Conservation (phyloP, 2,888 invertebrate species). For the Agrochola litura region DNA sequence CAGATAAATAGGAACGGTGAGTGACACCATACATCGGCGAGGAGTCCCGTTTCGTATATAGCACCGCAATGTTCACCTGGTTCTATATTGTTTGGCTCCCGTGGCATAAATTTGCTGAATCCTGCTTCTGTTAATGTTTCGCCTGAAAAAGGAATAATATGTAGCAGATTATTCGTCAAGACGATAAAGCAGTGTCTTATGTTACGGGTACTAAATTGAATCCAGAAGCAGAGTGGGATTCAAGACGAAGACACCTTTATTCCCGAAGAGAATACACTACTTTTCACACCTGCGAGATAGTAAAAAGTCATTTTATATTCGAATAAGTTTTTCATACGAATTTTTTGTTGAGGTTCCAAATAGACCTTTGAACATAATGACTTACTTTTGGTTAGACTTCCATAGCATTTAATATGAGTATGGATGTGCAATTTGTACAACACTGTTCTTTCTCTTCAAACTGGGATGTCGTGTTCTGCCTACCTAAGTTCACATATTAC, state of each 20-base stretch:
- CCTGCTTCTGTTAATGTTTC: slow-evolving; percentile 24
- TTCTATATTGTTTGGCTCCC: neutral
- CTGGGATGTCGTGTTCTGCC: no score
- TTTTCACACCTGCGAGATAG: no score
- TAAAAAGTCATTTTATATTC: no score
- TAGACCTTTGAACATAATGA: neutral
- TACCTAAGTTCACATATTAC: no score
- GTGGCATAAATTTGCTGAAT: neutral
- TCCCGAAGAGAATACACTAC: no score
- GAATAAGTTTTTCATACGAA: no score
- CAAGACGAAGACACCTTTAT: neutral
- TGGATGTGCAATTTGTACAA: neutral
- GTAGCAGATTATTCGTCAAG: neutral
- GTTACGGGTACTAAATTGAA: neutral
- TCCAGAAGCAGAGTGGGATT: no score
- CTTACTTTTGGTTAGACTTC: neutral
- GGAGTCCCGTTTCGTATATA: neutral
- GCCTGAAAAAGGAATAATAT: slow-evolving; percentile 9
- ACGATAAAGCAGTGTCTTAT: neutral
- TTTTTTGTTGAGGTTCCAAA: neutral
- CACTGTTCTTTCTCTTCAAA: neutral
- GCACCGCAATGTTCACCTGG: slow-evolving; percentile 16
- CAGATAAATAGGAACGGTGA: neutral
- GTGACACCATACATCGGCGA: slow-evolving; percentile 19
- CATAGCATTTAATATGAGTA: neutral